Evolutionary conservation across 2,113 vertebrate species (phyloP).

Genomic region (Zapus hudsonius): DNA sequence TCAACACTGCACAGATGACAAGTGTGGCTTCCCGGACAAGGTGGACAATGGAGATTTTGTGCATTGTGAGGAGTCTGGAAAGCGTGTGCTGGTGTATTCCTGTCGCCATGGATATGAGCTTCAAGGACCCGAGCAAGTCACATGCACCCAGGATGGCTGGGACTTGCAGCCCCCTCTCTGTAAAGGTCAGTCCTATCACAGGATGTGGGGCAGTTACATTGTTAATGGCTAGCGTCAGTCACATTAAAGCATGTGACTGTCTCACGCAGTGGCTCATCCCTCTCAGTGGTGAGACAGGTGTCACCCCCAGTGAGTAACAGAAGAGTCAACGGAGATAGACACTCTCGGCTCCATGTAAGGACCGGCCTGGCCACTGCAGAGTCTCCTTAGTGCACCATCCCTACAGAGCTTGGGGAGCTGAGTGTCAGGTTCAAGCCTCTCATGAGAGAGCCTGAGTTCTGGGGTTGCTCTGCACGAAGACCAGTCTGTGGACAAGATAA

Average conservation of each 20-base stretch:
- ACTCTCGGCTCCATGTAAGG: neutral
- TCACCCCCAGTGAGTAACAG: neutral
- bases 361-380: too few relatives aligned
- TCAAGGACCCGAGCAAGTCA: conserved; percentile 85
- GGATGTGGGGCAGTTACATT: neutral
- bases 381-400: too few relatives aligned
- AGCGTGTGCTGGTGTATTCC: conserved; percentile 83
- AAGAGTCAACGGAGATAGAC: neutral
- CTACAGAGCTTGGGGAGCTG: neutral
- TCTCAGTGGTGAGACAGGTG: neutral
- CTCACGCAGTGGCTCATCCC: accelerated
- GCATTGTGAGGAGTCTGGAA: conserved; percentile 83
- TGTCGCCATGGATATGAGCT: conserved; percentile 89
- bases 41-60: conserved; percentile 88
- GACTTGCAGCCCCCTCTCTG: conserved; percentile 85
- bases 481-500: neutral
- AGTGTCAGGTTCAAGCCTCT: too few relatives aligned
- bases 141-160: conserved; percentile 87
- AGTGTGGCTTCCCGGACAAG: conserved; percentile 83
- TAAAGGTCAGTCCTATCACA: conserved; percentile 75
- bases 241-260: accelerated
- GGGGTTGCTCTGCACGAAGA: neutral
- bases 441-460: neutral
- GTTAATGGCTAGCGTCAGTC: accelerated
- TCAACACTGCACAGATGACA: conserved; percentile 69